Evolutionary conservation across 1,140 invertebrate genomes (phyloP).

Genomic region (Danaus plexippus): DNA sequence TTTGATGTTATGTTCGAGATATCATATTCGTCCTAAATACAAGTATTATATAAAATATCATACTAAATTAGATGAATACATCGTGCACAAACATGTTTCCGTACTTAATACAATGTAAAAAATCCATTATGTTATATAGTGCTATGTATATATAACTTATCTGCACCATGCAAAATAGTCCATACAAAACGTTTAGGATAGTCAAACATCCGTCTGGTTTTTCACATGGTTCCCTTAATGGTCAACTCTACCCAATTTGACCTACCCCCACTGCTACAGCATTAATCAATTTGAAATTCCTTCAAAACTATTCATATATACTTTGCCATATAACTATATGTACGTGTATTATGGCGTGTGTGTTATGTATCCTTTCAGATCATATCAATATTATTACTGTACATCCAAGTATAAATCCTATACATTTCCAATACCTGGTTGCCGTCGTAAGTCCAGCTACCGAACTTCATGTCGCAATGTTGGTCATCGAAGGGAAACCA

Average conservation of each 20-base stretch:
- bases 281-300: too few species aligned
- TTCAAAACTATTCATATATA: not conserved
- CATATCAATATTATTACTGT: not conserved
- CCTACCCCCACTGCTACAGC: not conserved
- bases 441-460: constrained; percentile 96
- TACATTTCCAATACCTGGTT: constrained; percentile 79
- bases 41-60: too few species aligned
- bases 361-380: not conserved
- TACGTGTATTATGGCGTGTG: too few species aligned
- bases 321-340: too few species aligned
- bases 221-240: constrained; percentile 72
- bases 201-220: constrained; percentile 57
- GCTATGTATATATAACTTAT: constrained; percentile 16
- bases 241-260: constrained; percentile 23
- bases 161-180: constrained; percentile 76
- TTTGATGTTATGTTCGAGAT: too few species aligned
- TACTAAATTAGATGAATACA: too few species aligned
- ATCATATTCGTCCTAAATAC: too few species aligned
- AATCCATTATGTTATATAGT: constrained; percentile 7
- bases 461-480: constrained; percentile 96
- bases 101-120: constrained; percentile 22
- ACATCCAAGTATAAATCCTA: too few species aligned
- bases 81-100: constrained; percentile 8
- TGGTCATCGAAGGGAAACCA: constrained; percentile 99
- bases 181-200: constrained; percentile 67